Base-by-base conservation (phyloP, 2,113 vertebrate species). In the Notothenia rossii region DNA sequence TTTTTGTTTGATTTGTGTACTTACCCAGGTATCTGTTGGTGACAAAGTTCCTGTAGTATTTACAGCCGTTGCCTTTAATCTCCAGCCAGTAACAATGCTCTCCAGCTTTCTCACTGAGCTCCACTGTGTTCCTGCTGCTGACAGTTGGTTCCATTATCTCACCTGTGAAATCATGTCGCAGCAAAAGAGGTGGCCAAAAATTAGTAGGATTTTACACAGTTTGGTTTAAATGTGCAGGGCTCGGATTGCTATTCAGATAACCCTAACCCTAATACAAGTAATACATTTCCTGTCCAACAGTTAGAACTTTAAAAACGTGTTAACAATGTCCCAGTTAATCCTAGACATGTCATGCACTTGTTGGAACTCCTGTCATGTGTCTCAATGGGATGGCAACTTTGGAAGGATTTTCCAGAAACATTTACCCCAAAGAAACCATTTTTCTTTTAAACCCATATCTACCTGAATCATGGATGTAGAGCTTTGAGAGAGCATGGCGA, bases 391-490 rank as follows among this genome's bases (percentile, higher is more conserved):
- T 43, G 36, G 10, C 36, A 10, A 10, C 29, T 29, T 29, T 29
- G 29, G 29, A 29, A 29, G 29, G 29, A 29, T 29, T 29, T 29
- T 29, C 29, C 29, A 29, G 29, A 63, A 0, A 5, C 11, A 20
- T 50, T 13, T 7, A 4, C 3, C 43, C n/a, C 6, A 46, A 13
- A 18, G 48, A 10, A 33, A 8, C 1, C 18, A 15, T 65, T 25
- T 2, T 49, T 50, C 3, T 53, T 3, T 48, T 48, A 13, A 22
- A 18, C 50, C n/a, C 4, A 14, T 10, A 25, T 14, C 17, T 53
- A 90, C 89, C 86, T 60, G 88, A 82, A 1, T 92, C 90, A 0
- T 56, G 60, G 48, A 91, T 18, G 40, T 90, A 91, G 58, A 90
- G 86, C 13, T 73, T 36, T 3, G 90, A 75, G 33, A 83, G 11